Percentiles rank a stretch among this genome's conserved stretches.
These are phyloP conservation scores for Leptestheria dahalacensis DNA, from an alignment of 1,140 invertebrate genomes.

Conservation along the genomic window DNA sequence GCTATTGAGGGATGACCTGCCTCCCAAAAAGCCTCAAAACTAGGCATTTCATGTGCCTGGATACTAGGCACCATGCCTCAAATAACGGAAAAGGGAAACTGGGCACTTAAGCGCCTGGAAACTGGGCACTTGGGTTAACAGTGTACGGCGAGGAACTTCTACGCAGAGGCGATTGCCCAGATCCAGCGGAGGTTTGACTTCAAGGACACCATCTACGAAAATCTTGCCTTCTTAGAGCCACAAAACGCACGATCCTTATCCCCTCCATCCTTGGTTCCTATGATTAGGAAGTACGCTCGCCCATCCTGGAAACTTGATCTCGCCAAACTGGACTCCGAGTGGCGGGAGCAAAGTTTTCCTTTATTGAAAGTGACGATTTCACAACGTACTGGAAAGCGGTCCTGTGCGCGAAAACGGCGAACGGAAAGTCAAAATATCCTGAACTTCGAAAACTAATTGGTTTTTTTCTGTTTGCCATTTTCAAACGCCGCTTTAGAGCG, in stretches of 20 bases:
- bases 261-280: neutral
- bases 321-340: slow-evolving; percentile 1
- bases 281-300: neutral
- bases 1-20: too few relatives aligned
- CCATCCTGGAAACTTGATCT: neutral
- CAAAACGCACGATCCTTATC: neutral
- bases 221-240: neutral
- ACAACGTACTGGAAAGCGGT: neutral
- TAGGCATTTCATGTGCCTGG: too few relatives aligned
- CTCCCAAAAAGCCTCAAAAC: too few relatives aligned
- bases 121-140: too few relatives aligned
- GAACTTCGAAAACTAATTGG: neutral
- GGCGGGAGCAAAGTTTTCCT: neutral
- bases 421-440: neutral
- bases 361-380: neutral
- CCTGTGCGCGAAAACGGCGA: neutral
- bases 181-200: neutral
- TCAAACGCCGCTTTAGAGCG: slow-evolving; percentile 1
- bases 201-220: neutral
- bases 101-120: too few relatives aligned
- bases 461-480: slow-evolving; percentile 7
- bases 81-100: too few relatives aligned
- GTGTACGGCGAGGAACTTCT: slow-evolving; percentile 1
- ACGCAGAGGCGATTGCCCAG: neutral
- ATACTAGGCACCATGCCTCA: too few relatives aligned